These are phyloP conservation scores for Bergia sp. DNA, from an alignment of 92 coral and sea anemone genomes.

Conservation along the genomic window DNA sequence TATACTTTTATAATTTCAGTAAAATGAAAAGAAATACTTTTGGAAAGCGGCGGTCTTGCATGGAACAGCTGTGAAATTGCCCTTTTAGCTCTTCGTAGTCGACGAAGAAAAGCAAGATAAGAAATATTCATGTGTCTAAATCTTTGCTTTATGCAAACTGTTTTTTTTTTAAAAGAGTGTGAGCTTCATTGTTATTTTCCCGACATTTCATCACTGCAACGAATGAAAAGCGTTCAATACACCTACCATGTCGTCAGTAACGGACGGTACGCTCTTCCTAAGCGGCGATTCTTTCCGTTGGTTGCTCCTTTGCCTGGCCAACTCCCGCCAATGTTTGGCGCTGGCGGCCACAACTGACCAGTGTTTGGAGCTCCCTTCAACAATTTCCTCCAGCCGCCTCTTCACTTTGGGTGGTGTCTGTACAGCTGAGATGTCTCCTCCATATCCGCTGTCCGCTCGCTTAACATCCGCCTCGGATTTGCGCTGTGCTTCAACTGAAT, in stretches of 20 bases:
- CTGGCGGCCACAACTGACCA: slow-evolving; percentile 92
- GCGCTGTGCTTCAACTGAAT: slow-evolving; percentile 33
- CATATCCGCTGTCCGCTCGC: slow-evolving; percentile 96
- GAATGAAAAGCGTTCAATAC: no score
- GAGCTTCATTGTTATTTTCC: no score
- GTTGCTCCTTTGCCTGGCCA: slow-evolving; percentile 63
- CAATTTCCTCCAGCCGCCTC: slow-evolving; percentile 91
- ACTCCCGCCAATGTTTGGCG: slow-evolving; percentile 90
- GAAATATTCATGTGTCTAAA: no score
- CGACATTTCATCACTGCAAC: neutral
- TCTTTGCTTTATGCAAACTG: no score
- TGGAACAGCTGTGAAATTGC: no score
- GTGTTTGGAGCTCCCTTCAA: slow-evolving; percentile 82
- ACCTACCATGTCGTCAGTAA: slow-evolving; percentile 82
- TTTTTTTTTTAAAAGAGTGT: no score
- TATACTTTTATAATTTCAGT: no score
- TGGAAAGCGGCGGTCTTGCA: no score
- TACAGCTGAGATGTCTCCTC: slow-evolving; percentile 82
- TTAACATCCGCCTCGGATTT: slow-evolving; percentile 85
- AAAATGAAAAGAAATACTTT: no score
- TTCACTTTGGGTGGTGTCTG: slow-evolving; percentile 57
- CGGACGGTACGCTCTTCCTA: slow-evolving; percentile 47
- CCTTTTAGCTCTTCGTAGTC: no score
- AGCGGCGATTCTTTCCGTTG: slow-evolving; percentile 47
- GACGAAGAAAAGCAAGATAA: no score